Evolutionary conservation across 2,888 invertebrate genomes (phyloP).

Genomic region (Homarus gammarus): DNA sequence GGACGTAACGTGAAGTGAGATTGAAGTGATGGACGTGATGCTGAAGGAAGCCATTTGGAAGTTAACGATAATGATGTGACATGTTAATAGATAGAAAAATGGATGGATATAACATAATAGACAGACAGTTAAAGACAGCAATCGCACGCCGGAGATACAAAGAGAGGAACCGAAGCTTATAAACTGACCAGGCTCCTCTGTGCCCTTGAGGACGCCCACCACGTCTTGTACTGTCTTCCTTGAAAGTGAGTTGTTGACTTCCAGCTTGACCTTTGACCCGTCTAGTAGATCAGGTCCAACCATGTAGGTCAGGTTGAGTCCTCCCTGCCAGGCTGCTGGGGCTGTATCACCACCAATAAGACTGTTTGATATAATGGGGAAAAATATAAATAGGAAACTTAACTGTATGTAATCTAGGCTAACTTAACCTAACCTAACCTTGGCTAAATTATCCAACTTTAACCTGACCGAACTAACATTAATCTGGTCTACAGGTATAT

Average conservation of each 20-base stretch:
- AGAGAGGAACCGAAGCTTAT: background rate
- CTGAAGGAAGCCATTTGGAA: too few relatives aligned
- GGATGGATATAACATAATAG: background rate
- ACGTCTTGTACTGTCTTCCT: slow-evolving; percentile 23
- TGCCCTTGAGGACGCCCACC: background rate
- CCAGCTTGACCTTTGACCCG: background rate
- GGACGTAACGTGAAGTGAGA: too few relatives aligned
- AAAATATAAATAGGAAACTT: too few relatives aligned
- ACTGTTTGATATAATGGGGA: background rate
- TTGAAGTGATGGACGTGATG: too few relatives aligned
- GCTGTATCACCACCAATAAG: slow-evolving; percentile 23
- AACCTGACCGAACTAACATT: too few relatives aligned
- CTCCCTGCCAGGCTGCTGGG: slow-evolving; percentile 24
- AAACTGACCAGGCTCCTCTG: slow-evolving; percentile 38
- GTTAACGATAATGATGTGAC: too few relatives aligned
- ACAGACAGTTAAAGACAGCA: slow-evolving; percentile 11
- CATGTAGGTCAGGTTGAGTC: slow-evolving; percentile 6
- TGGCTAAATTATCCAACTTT: too few relatives aligned
- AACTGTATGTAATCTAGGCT: too few relatives aligned
- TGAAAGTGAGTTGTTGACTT: background rate
- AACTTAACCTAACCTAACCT: too few relatives aligned
- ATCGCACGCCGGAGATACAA: background rate
- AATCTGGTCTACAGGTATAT: too few relatives aligned
- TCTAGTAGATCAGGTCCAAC: background rate
- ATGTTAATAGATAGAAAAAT: too few relatives aligned